phyloP scores from a whole-genome alignment of 2,113 vertebrate genomes.

The Nothobranchius furzeri region DNA sequence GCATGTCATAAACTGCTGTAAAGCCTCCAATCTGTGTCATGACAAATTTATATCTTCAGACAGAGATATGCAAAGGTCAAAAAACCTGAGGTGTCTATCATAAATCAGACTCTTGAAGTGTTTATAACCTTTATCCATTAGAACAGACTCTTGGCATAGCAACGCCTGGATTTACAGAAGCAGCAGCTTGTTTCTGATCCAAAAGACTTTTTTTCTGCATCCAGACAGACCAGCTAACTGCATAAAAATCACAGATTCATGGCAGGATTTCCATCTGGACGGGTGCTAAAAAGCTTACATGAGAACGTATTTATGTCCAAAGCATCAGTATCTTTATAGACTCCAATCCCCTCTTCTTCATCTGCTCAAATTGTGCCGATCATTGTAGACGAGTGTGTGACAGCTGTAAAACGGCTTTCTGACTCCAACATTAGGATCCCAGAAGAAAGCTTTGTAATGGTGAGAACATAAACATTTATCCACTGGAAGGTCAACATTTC shows the following conservation, averaged over 20 bases:
- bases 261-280: constrained; percentile 39
- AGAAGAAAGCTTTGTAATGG: constrained; percentile 63
- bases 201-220: constrained; percentile 38
- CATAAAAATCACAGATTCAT: constrained; percentile 42
- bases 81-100: constrained; percentile 82
- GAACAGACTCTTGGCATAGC: constrained; percentile 80
- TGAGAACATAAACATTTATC: constrained; percentile 71
- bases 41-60: constrained; percentile 84
- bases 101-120: constrained; percentile 82
- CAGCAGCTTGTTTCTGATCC: constrained; percentile 56
- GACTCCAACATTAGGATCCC: constrained; percentile 50
- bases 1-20: constrained; percentile 85
- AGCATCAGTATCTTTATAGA: constrained; percentile 34
- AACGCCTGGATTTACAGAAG: constrained; percentile 72
- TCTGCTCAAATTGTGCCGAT: constrained; percentile 50
- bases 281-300: constrained; percentile 34
- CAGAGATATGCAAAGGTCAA: constrained; percentile 85
- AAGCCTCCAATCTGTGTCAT: constrained; percentile 85
- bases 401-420: constrained; percentile 44
- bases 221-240: constrained; percentile 48
- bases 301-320: constrained; percentile 54
- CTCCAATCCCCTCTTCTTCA: constrained; percentile 27
- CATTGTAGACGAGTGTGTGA: constrained; percentile 29
- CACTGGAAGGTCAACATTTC: constrained; percentile 72
- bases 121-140: constrained; percentile 83